Percentiles rank a stretch among this genome's conserved stretches.
These are phyloP conservation scores for Amiota mariae DNA, from an alignment of 2,888 invertebrate species.

Conservation along the genomic window DNA sequence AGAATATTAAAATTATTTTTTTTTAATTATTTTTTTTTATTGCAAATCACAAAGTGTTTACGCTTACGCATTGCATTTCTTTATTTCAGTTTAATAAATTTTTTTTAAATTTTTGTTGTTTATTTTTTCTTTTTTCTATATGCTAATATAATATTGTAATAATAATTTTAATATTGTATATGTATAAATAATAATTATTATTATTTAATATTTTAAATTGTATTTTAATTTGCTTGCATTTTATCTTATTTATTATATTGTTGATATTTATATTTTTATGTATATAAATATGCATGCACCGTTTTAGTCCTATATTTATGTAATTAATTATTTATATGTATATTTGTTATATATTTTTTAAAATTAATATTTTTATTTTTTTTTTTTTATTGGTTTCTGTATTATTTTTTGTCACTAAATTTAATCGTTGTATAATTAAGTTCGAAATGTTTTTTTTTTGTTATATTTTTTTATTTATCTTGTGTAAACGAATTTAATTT, in stretches of 20 bases:
- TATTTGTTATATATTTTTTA: conserved; percentile 40
- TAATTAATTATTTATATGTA: conserved; percentile 46
- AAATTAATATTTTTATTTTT: conserved; percentile 39
- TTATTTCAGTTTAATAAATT: conserved; percentile 38
- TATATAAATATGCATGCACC: conserved; percentile 43
- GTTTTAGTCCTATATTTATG: conserved; percentile 45
- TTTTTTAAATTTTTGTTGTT: conserved; percentile 7
- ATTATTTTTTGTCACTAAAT: conserved; percentile 40
- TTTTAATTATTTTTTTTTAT: conserved; percentile 50
- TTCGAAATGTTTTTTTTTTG: conserved; percentile 66
- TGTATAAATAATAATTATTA: conserved; percentile 32
- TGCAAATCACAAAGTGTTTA: conserved; percentile 70
- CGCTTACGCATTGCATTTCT: conserved; percentile 63
- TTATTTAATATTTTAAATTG: conserved; percentile 14
- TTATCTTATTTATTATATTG: conserved; percentile 40
- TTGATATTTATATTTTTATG: conserved; percentile 41
- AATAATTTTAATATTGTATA: neutral
- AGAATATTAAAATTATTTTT: neutral
- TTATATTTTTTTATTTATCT: conserved; percentile 32
- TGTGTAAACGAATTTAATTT: conserved; percentile 53
- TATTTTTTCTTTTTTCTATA: neutral
- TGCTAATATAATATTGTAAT: no score
- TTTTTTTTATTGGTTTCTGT: conserved; percentile 31
- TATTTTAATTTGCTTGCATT: conserved; percentile 32
- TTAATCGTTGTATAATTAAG: conserved; percentile 71